Base-by-base conservation (phyloP, 2,797 vertebrate species). In the Synanceia verrucosa region DNA sequence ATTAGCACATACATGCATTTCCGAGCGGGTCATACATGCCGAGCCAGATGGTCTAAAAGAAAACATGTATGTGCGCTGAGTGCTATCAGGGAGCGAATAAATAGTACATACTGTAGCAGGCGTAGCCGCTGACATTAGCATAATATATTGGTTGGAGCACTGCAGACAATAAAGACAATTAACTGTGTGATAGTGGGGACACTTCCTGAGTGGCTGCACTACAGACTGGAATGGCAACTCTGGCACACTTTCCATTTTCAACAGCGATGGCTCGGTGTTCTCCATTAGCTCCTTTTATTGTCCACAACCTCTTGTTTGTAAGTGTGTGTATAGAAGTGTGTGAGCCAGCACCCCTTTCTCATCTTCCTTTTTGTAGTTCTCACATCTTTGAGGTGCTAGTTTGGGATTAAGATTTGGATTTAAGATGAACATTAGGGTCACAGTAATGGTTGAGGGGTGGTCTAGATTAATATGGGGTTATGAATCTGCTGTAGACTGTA, bases 1-100 rank as follows among this genome's bases (percentile, higher is more conserved):
- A 94, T 94, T 94, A 94, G 91, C 89, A 93, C 87, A 90, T 89
- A 93, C 86, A 88, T 87, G 86, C 90, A 81, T 90, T 89, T 88
- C 78, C 69, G 86, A 88, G 87, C 82, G 41, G 90, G 89, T 93
- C 91, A 92, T 86, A 92, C 89, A 88, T 83, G 77, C 68, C 57
- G 76, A 82, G 85, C 88, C 92, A 91, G 89, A 90, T 89, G 88
- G 89, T 89, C 85, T 79, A 84, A 90, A 88, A 85, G 89, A 84
- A 92, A 91, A 82, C 84, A 90, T 71, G 89, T 87, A 88, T 88
- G 81, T 81, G 85, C 70, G 62, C 59, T 71, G 78, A 77, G 79
- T 76, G 85, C 73, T 87, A 88, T 87, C 82, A 78, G 76, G 80
- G 83, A 88, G 77, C 13, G 37, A 78, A 85, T 86, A 83, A 88